phyloP scores from a whole-genome alignment of 2,113 vertebrate species.

The Dipodomys ordii region DNA sequence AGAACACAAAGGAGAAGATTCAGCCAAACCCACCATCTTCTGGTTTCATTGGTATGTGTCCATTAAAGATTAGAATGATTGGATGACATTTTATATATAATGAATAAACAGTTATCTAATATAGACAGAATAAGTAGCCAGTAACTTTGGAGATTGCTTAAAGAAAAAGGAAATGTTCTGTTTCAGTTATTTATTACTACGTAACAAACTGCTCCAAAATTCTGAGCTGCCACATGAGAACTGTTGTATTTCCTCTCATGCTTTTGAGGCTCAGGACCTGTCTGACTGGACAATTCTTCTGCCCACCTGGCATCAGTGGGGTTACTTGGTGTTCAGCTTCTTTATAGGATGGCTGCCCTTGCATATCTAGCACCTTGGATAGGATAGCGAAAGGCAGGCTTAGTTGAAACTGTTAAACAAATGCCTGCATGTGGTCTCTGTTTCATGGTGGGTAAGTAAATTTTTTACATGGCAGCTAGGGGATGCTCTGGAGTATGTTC shows the following conservation, averaged over 20 bases:
- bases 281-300: neutral
- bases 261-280: neutral
- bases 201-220: neutral
- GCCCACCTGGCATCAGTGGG: neutral
- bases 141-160: neutral
- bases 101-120: rapidly evolving
- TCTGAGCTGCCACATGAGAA: neutral
- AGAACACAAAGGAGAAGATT: conserved; percentile 97
- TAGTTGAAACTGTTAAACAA: neutral
- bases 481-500: neutral
- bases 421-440: neutral
- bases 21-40: conserved; percentile 99
- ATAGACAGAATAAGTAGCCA: neutral
- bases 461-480: neutral
- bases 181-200: rapidly evolving
- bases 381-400: neutral
- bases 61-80: neutral
- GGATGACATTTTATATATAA: neutral
- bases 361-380: neutral
- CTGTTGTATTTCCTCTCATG: neutral
- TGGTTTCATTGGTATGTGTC: conserved; percentile 95
- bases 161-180: neutral
- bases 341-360: no score
- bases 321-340: neutral
- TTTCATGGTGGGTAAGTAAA: neutral